Evolutionary conservation across 2,888 invertebrate species (phyloP).

Genomic region (Cataglyphis livida): DNA sequence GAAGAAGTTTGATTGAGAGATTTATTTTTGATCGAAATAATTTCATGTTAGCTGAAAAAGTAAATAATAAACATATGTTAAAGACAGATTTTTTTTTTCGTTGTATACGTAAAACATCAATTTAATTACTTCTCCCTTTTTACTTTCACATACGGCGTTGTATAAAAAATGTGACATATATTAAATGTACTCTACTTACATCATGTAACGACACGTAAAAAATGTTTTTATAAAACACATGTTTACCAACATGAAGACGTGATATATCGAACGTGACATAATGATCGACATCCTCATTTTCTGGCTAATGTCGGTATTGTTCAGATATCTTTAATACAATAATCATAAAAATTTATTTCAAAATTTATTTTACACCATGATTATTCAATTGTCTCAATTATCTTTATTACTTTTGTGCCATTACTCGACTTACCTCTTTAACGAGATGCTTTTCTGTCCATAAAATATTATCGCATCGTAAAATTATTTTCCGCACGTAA

Average conservation of each 20-base stretch:
- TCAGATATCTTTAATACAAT: too few relatives aligned
- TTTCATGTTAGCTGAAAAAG: neutral
- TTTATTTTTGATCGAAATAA: neutral
- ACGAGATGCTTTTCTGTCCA: too few relatives aligned
- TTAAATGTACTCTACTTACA: conserved; percentile 30
- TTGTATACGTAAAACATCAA: neutral
- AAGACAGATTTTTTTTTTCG: neutral
- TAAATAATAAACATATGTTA: neutral
- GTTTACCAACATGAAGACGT: neutral
- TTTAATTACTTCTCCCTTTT: conserved; percentile 11
- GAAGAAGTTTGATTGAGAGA: conserved; percentile 16
- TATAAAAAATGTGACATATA: conserved; percentile 45
- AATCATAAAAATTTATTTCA: too few relatives aligned
- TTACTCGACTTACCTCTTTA: neutral
- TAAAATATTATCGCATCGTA: neutral
- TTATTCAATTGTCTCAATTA: too few relatives aligned
- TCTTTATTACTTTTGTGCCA: too few relatives aligned
- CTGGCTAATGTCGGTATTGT: too few relatives aligned
- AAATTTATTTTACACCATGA: too few relatives aligned
- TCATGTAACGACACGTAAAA: conserved; percentile 44
- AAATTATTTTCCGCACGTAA: neutral
- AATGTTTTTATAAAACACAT: conserved; percentile 41
- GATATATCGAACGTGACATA: too few relatives aligned
- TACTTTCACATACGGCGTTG: conserved; percentile 46
- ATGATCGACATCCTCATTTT: too few relatives aligned